Base-by-base conservation (phyloP, 2,113 vertebrate genomes). In the Eptesicus fuscus region DNA sequence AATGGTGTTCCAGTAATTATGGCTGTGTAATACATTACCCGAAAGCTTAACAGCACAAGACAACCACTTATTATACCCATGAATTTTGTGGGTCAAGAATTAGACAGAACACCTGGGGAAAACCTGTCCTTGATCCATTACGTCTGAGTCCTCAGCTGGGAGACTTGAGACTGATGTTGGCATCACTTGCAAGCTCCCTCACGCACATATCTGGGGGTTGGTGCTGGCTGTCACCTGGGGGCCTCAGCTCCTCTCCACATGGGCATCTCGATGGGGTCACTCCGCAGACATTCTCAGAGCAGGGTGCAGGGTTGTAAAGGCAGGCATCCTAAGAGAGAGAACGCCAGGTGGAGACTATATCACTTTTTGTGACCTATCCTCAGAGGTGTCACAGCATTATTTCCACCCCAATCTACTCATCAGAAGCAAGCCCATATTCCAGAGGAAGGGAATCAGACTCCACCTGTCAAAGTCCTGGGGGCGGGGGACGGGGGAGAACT, bases 401-500 rank as follows among this genome's bases (percentile, higher is more conserved):
- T 71, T 85, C 49, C 25, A 73, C 4, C 2, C 4, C 7, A 20
- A 9, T 32, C n/a, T 59, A 2, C 22, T 70, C 42, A 80, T 69
- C 65, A 86, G 74, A 73, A 63, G 9, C n/a, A 42, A 49, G 37
- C 17, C 22, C 6, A 17, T 18, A 51, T 4, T 42, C 2, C 44
- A 37, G 20, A 37, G 28, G 18, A 85, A 23, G 61, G 8, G 22
- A 82, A 83, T 80, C 59, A 78, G 53, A 73, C 3, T 49, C 53
- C 13, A 35, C 4, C 4, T 63, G 32, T 17, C 17, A 80, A 70
- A 79, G 76, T 40, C 44, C 53, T 74, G 4, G 67, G 71, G 17
- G 6, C 2, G 17, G 13, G 42, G 42, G 13, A 1, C 0, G 4
- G 4, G 30, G 14, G 2, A 6, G 10, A 9, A 5, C 25, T 30